Conservation (phyloP, 2,113 vertebrate species). For the Delphinus delphis region DNA sequence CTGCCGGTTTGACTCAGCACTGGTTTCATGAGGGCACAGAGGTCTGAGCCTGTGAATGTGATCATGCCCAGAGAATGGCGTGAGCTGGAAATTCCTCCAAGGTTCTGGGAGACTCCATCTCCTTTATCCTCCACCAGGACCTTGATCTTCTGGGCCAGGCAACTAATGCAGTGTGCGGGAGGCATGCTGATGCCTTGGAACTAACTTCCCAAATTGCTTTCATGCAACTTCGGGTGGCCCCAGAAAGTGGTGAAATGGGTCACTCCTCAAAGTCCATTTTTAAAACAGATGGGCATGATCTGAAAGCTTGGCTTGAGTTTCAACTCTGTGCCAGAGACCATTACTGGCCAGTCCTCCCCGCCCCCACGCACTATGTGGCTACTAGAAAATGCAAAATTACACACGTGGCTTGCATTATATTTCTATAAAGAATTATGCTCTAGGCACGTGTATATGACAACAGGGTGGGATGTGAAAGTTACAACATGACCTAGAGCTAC, state of each 20-base stretch:
- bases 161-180: background rate
- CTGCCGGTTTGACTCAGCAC: background rate
- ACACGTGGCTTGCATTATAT: background rate
- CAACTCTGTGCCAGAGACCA: background rate
- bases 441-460: background rate
- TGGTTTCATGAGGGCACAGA: background rate
- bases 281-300: background rate
- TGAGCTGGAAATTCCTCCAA: background rate
- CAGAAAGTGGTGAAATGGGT: background rate
- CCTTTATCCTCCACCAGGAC: background rate
- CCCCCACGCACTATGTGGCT: background rate
- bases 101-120: conserved; percentile 50
- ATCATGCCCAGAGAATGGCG: background rate
- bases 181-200: background rate
- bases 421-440: background rate
- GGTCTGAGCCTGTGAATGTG: background rate
- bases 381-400: background rate
- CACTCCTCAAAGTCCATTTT: background rate
- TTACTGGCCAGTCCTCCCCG: background rate
- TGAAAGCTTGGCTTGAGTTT: background rate
- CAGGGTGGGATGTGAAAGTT: background rate
- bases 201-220: background rate
- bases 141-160: background rate
- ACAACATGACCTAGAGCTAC: fast-evolving
- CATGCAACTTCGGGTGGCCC: background rate